Evolutionary conservation across 2,888 invertebrate species (phyloP), one percentile per base, ranked within the genome.

Genomic region (Chamaedrilus cognettii): DNA sequence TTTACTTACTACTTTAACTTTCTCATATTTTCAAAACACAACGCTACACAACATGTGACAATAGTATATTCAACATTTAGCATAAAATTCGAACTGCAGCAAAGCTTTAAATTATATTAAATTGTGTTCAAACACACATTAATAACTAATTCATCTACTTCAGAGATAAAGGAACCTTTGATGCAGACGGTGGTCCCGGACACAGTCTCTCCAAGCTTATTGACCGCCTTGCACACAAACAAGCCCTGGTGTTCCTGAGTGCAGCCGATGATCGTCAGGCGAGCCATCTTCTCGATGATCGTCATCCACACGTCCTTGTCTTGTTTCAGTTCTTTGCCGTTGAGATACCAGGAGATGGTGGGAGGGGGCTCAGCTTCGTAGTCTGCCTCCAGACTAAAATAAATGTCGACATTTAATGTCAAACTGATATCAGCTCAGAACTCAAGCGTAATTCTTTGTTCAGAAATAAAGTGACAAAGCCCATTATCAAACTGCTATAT

Each of bases 161-260:
- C 42, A 42, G 42, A 42, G 19, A 15, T n/a, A n/a, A 19, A 2
- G 80, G 79, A 61, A 79, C 79, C 52, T 73, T 78, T 59, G 28
- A 52, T 51, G 30, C 33, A 19, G 30, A 65, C 28, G 33, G 49
- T 77, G 0, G 82, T 79, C 66, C 74, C 79, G 67, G 81, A 81
- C 31, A 75, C 75, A 30, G 76, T 76, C 34, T 77, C 77, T 63
- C 98, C 98, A 90, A 94, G 94, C 80, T 90, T 92, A 81, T 99
- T 99, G 3, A 92, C 92, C 19, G 81, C 81, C 56, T 76, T 76
- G 72, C 82, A 82, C 23, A 78, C 72, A 67, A 83, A 83, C 60
- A 94, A 87, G 32, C 96, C 96, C 52, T 93, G 91, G 83, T 98
- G 60, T 30, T 50, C 63, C 15, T 32, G 15, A 15, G 31, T 35